A percentile compares a stretch with the other conserved stretches of the same genome.
Evolutionary conservation across 2,113 vertebrate genomes (phyloP).

Genomic region (Brachirus orientalis): DNA sequence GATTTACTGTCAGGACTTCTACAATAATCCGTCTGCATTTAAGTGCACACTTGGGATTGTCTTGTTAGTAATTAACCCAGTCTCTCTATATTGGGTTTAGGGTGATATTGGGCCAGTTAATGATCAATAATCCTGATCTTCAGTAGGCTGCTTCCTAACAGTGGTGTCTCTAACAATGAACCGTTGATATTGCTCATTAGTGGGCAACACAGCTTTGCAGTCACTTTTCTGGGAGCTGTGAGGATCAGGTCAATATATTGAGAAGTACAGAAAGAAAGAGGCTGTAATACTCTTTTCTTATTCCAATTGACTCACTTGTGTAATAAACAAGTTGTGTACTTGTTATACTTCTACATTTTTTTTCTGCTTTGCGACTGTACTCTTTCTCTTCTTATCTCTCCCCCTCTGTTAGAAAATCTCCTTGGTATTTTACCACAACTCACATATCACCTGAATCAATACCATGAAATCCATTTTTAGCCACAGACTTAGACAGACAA

Average conservation of each 20-base stretch:
- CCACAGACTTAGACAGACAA: slow-evolving; percentile 2
- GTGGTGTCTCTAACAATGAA: slow-evolving; percentile 28
- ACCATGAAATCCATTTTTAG: slow-evolving; percentile 52
- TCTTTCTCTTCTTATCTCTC: neutral
- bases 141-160: slow-evolving; percentile 38
- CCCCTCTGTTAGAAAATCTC: slow-evolving; percentile 1
- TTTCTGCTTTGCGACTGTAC: neutral
- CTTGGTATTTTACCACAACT: slow-evolving; percentile 27
- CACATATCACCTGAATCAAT: slow-evolving; percentile 38
- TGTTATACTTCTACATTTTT: neutral
- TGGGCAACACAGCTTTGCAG: slow-evolving; percentile 42
- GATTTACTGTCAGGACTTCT: slow-evolving; percentile 22
- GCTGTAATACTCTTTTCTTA: slow-evolving; percentile 10
- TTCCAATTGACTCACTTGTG: neutral
- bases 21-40: slow-evolving; percentile 35
- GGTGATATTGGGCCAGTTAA: slow-evolving; percentile 65
- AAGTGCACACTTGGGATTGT: slow-evolving; percentile 33
- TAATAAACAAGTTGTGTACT: neutral
- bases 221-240: slow-evolving; percentile 46
- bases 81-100: slow-evolving; percentile 30
- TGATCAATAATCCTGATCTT: slow-evolving; percentile 65
- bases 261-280: slow-evolving; percentile 21
- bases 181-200: slow-evolving; percentile 62
- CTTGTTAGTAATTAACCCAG: slow-evolving; percentile 66
- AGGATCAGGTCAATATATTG: slow-evolving; percentile 39